phyloP scores from a whole-genome alignment of 2,888 invertebrate species.

The Diaprepes abbreviatus region DNA sequence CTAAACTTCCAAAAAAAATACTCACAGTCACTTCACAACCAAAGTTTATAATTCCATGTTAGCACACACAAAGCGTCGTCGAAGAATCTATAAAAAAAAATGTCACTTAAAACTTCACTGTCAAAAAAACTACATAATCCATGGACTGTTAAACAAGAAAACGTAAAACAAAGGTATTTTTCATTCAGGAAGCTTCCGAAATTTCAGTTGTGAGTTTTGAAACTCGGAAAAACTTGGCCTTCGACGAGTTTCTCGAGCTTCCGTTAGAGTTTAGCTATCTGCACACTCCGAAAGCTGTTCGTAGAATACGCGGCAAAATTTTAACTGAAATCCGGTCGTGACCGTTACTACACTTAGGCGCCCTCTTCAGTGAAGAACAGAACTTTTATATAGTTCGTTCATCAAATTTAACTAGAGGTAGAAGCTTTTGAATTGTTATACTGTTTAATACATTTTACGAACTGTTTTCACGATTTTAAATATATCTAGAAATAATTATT shows the following conservation, averaged over 20 bases:
- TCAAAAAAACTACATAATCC: conserved; percentile 7
- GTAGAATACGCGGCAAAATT: conserved; percentile 43
- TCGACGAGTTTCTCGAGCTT: conserved; percentile 14
- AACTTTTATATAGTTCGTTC: conserved; percentile 31
- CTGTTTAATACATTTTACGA: no score
- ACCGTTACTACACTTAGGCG: conserved; percentile 35
- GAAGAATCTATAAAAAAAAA: background rate
- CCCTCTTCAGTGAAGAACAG: conserved; percentile 30
- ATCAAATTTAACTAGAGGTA: background rate
- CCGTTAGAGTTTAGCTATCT: conserved; percentile 28
- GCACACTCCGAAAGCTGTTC: conserved; percentile 30
- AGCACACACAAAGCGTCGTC: background rate
- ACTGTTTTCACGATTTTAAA: no score
- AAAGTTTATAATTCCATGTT: background rate
- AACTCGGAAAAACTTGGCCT: conserved; percentile 23
- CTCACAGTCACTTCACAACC: background rate
- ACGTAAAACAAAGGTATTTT: background rate
- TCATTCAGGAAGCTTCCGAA: conserved; percentile 1
- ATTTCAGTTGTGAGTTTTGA: background rate
- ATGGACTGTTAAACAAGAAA: background rate
- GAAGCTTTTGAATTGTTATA: conserved; percentile 5
- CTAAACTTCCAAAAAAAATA: background rate
- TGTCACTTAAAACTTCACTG: background rate
- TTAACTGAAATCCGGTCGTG: conserved; percentile 40
- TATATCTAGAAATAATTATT: no score